Percentiles rank a stretch among this genome's conserved stretches.
Conservation (phyloP, 23 tunicate species). For the Styela clava region DNA sequence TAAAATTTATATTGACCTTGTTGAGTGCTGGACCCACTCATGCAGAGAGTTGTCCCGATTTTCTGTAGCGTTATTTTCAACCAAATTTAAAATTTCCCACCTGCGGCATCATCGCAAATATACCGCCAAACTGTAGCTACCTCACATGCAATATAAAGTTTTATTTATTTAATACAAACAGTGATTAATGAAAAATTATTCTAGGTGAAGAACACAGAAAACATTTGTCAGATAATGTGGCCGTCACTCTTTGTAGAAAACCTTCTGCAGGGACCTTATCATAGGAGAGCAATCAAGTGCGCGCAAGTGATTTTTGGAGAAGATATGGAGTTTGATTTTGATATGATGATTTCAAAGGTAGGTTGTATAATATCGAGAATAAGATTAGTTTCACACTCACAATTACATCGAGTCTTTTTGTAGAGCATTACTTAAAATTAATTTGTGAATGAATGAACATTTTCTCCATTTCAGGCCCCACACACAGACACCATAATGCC, state of each 20-base stretch:
- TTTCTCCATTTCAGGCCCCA: slow-evolving; percentile 45
- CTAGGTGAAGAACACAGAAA: slow-evolving; percentile 42
- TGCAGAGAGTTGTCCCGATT: no score
- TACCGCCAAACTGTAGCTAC: no score
- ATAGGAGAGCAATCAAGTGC: slow-evolving; percentile 35
- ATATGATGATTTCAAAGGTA: slow-evolving; percentile 78
- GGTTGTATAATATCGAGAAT: neutral
- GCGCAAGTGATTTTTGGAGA: slow-evolving; percentile 47
- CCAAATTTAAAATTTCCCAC: no score
- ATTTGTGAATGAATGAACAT: neutral
- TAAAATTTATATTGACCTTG: no score
- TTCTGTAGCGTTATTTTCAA: no score
- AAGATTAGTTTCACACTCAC: no score
- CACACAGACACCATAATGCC: slow-evolving; percentile 67
- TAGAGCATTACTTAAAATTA: neutral
- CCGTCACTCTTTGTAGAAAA: slow-evolving; percentile 44
- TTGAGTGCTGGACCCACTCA: no score
- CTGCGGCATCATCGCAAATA: no score
- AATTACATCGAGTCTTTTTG: slow-evolving; percentile 1
- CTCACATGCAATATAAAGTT: no score
- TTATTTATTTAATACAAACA: no score
- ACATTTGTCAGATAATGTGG: slow-evolving; percentile 85
- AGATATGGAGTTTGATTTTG: slow-evolving; percentile 72
- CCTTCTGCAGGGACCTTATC: slow-evolving; percentile 28
- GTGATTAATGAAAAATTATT: no score